Evolutionary conservation across 2,797 vertebrate species (phyloP), one percentile per base, ranked within the genome.

Genomic region (Protonibea diacanthus): DNA sequence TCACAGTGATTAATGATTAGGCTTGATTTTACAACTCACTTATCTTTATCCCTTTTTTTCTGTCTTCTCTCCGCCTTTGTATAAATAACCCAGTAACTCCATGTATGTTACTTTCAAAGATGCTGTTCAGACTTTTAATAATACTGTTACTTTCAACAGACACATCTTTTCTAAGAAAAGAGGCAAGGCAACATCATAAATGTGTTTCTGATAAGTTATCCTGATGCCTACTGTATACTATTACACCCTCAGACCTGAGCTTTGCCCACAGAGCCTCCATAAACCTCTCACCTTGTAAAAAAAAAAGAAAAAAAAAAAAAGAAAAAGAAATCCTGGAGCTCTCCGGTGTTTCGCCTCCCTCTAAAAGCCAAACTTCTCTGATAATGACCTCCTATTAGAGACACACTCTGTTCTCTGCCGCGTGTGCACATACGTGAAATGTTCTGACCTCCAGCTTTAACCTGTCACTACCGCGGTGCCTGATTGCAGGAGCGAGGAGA

Each of bases 361-460:
- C 71, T 75, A 74, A 89, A 81, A 81, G 71, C 83, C 82, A 77
- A 89, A 76, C 75, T 45, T 84, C 75, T 80, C 75, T 74, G 81
- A 88, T 92, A 93, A 94, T 92, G 86, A 86, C 82, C 86, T 81
- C 81, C 86, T 88, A 93, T 93, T 93, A 92, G 82, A 84, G 84
- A 80, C 61, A 2, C 21, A 48, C 77, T 76, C 25, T 70, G 74
- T 61, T 87, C 81, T 78, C 62, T 44, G 60, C 78, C 27, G 45
- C 33, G 48, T 60, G 65, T 71, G 84, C 80, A 56, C 29, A 17
- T 60, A 45, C 10, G 51, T 27, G 79, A 78, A 88, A 84, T 71
- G 82, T 67, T 89, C 81, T 92, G 91, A 94, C 91, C 94, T 82
- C 69, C 86, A 92, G 93, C 90, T 91, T 94, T 88, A 92, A 94